Evolutionary conservation across 2,888 invertebrate genomes (phyloP), one percentile per base, ranked within the genome.

Genomic region (Teleiodes luculella): DNA sequence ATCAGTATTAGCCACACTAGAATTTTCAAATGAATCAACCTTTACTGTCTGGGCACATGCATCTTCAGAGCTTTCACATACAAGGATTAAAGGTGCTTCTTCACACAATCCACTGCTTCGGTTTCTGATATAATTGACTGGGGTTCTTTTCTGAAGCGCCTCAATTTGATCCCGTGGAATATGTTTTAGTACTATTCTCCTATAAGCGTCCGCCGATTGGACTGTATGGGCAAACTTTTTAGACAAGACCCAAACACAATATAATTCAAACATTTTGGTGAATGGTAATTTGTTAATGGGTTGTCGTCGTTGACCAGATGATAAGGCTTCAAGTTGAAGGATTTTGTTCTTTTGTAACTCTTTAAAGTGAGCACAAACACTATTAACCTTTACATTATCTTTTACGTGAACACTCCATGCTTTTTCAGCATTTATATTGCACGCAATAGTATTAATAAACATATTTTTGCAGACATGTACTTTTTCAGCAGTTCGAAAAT

Each of bases 401-500:
- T 4, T 43, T 43, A 13, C 43, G 13, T 43, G 28, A 13, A 2
- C 13, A n/a, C n/a, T 24, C 43, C 43, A 43, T 7, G 13, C 24
- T n/a, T 0, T 28, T 43, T n/a, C 10, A 11, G 20, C 13, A 28
- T n/a, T 10, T 2, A 41, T 18, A 3, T 11, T 5, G 28, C 31
- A 33, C 4, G 47, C 31, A 2, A 47, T 6, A 33, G 47, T 47
- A 47, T 47, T 47, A 33, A 8, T 6, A 33, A 47, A 47, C 47
- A 47, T 47, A 0, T 33, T 47, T 47, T 33, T 47, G 30, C 46
- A 47, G 4, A 47, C 46, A 6, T 11, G 33, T 20, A 31, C 16
- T 33, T 20, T 47, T 47, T 28, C 6, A 43, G 43, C 28, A 13
- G 28, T 28, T n/a, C 28, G 6, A n/a, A 43, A 13, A n/a, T 43